These are phyloP conservation scores for Atopsyche davidsoni DNA, from an alignment of 1,140 invertebrate species.

Conservation along the genomic window DNA sequence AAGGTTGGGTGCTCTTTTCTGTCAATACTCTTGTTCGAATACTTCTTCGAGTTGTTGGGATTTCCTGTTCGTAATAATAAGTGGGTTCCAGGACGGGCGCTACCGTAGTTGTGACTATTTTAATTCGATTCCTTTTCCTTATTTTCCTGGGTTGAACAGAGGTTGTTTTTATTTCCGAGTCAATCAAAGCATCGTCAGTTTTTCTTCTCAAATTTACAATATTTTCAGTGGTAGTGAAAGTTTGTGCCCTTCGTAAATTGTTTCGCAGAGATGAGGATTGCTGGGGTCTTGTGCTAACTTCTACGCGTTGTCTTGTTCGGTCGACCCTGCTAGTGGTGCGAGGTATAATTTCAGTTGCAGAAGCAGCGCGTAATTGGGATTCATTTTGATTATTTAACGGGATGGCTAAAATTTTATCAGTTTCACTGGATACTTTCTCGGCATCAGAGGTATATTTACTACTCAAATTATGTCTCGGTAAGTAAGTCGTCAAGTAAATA, in stretches of 20 bases:
- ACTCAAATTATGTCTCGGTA: conserved; percentile 19
- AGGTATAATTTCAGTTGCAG: not conserved
- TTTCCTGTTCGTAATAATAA: too few relatives aligned
- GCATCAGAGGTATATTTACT: conserved; percentile 24
- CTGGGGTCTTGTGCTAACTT: too few relatives aligned
- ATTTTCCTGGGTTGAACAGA: conserved; percentile 4
- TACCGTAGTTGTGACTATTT: conserved; percentile 1
- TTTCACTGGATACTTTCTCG: conserved; percentile 3
- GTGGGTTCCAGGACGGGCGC: not conserved
- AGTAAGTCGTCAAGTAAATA: conserved; percentile 9
- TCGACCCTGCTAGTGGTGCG: not conserved
- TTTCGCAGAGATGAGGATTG: too few relatives aligned
- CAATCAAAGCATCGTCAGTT: not conserved
- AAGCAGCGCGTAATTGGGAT: too few relatives aligned
- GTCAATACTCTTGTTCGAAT: too few relatives aligned
- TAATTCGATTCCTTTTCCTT: conserved; percentile 9
- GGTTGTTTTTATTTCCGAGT: conserved; percentile 1
- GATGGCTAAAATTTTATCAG: conserved; percentile 1
- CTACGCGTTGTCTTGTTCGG: conserved; percentile 1
- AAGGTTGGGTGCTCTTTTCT: too few relatives aligned
- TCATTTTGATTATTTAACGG: conserved; percentile 2
- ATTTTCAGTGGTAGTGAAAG: not conserved
- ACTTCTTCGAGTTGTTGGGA: too few relatives aligned
- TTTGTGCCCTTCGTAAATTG: too few relatives aligned
- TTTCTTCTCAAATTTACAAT: not conserved